Conservation (phyloP, 2,888 invertebrate genomes). For the Limulus polyphemus region DNA sequence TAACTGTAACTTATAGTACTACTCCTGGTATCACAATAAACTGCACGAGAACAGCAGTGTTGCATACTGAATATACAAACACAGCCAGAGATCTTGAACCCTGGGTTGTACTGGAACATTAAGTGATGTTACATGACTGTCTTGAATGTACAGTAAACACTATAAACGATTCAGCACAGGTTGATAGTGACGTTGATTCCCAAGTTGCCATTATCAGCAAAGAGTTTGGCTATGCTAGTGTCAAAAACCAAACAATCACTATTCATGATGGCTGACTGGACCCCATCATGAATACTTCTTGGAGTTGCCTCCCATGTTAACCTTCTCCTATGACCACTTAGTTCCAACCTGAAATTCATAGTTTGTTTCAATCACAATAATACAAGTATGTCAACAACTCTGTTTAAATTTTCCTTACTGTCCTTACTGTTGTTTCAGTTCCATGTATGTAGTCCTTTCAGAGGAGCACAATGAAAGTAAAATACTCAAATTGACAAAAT, state of each 20-base stretch:
- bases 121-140: not conserved
- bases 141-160: no score
- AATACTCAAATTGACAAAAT: no score
- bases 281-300: conserved; percentile 95
- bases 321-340: conserved; percentile 86
- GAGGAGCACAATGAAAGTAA: no score
- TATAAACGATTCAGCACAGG: conserved; percentile 13
- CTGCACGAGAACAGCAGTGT: no score
- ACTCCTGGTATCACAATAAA: no score
- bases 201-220: conserved; percentile 97
- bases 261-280: conserved; percentile 90
- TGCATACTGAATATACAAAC: no score
- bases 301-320: conserved; percentile 99
- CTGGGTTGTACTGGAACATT: no score
- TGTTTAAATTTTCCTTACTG: no score
- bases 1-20: no score
- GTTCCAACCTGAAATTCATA: conserved; percentile 57
- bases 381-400: not conserved
- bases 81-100: no score
- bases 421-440: no score
- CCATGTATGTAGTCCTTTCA: no score
- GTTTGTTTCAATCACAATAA: not conserved
- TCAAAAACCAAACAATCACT: conserved; percentile 99
- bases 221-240: conserved; percentile 91
- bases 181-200: conserved; percentile 99